Evolutionary conservation across 2,888 invertebrate genomes (phyloP).

Genomic region (Parnassius apollo): DNA sequence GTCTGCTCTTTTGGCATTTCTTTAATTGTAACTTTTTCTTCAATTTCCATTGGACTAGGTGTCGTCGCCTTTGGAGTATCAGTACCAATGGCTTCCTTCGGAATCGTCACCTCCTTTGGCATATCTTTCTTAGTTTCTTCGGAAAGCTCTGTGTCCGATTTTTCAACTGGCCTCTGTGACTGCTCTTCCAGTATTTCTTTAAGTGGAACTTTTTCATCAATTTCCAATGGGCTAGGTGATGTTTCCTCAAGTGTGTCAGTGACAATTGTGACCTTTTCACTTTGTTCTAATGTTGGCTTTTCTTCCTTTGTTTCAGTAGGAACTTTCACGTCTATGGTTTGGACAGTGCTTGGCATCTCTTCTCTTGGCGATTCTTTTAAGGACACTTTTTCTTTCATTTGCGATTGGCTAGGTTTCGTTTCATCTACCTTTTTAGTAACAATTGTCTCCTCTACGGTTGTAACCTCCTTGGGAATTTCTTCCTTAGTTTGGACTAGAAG

Average conservation of each 20-base stretch:
- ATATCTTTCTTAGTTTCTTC: conserved; percentile 1
- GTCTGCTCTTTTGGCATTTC: not conserved
- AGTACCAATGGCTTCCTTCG: not conserved
- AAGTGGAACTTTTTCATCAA: conserved; percentile 5
- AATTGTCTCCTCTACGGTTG: too few relatives aligned
- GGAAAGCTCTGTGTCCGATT: conserved; percentile 6
- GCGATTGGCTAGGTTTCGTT: too few relatives aligned
- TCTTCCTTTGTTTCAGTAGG: too few relatives aligned
- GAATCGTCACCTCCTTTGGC: not conserved
- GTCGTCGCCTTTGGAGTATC: not conserved
- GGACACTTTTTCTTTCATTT: conserved; percentile 21
- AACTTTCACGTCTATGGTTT: too few relatives aligned
- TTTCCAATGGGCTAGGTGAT: not conserved
- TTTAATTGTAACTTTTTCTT: not conserved
- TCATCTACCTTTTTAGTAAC: accelerated
- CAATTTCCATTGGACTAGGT: not conserved
- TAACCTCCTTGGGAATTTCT: not conserved
- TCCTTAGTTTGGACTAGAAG: not conserved
- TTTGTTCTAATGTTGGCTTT: too few relatives aligned
- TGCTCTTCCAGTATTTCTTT: conserved; percentile 24
- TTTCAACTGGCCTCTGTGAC: conserved; percentile 25
- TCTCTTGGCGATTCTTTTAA: conserved; percentile 5
- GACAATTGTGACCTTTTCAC: too few relatives aligned
- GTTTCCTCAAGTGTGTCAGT: not conserved
- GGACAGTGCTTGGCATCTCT: conserved; percentile 7